Evolutionary conservation across 2,113 vertebrate genomes (phyloP).

Genomic region (Anarrhichthys ocellatus): DNA sequence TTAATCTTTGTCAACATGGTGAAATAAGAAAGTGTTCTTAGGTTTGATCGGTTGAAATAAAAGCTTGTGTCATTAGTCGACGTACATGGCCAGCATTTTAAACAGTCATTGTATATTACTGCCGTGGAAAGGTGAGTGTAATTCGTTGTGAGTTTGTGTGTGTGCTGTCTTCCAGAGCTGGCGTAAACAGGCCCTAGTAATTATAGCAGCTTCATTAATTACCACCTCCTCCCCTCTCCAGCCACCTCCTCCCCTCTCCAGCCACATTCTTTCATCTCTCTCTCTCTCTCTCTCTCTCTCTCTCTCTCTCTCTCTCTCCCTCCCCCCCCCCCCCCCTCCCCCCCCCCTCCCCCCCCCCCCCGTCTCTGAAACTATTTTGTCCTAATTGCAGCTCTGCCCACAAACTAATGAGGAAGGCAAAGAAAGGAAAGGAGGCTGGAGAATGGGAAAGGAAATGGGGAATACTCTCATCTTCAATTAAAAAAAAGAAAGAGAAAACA

Average conservation of each 20-base stretch:
- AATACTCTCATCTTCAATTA: constrained; percentile 66
- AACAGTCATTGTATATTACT: constrained; percentile 27
- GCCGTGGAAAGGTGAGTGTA: constrained; percentile 41
- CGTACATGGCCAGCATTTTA: constrained; percentile 48
- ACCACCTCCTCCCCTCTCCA: constrained; percentile 60
- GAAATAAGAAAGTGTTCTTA: not conserved
- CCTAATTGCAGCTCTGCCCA: constrained; percentile 77
- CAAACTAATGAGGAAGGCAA: constrained; percentile 72
- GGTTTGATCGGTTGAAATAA: constrained; percentile 28
- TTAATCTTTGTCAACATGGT: constrained; percentile 3
- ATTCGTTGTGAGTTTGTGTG: constrained; percentile 33
- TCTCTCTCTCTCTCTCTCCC: constrained; percentile 66
- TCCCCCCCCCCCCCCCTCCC: constrained; percentile 4
- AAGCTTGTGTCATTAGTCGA: constrained; percentile 48
- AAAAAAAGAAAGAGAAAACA: constrained; percentile 21
- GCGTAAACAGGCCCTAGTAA: constrained; percentile 71
- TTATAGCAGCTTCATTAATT: constrained; percentile 79
- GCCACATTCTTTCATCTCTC: constrained; percentile 70
- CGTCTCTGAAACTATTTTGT: constrained; percentile 51
- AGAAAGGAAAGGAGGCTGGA: constrained; percentile 57
- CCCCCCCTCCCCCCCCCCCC: constrained; percentile 5
- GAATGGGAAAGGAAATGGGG: constrained; percentile 57
- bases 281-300: constrained; percentile 57
- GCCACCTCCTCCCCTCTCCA: constrained; percentile 58
- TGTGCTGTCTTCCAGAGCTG: constrained; percentile 53